These are phyloP conservation scores for Blennius ocellaris DNA, from an alignment of 2,113 vertebrate species.

Conservation along the genomic window DNA sequence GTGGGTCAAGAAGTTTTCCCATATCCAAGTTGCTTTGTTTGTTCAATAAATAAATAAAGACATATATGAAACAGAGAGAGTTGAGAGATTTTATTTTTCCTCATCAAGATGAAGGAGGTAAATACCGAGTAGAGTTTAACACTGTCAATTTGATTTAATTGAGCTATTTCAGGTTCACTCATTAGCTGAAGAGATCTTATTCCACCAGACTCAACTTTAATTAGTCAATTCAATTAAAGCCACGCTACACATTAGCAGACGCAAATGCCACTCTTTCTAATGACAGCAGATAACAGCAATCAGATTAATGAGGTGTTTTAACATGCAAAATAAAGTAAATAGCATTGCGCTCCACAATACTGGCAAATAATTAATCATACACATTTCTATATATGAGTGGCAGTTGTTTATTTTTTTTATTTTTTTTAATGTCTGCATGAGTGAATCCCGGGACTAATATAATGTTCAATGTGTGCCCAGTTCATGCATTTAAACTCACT, in stretches of 20 bases:
- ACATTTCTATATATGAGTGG: too few relatives aligned
- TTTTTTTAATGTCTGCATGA: too few relatives aligned
- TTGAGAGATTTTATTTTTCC: slow-evolving; percentile 20
- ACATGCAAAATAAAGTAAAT: too few relatives aligned
- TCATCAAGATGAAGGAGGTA: slow-evolving; percentile 47
- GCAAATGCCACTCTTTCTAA: slow-evolving; percentile 66
- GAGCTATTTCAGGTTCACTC: slow-evolving; percentile 73
- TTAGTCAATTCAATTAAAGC: slow-evolving; percentile 82
- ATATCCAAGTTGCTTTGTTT: too few relatives aligned
- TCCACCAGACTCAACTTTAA: slow-evolving; percentile 73
- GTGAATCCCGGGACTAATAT: too few relatives aligned
- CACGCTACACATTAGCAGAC: slow-evolving; percentile 69
- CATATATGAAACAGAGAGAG: slow-evolving; percentile 3
- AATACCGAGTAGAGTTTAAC: slow-evolving; percentile 54
- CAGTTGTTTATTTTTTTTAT: too few relatives aligned
- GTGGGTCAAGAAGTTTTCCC: too few relatives aligned
- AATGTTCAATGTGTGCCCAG: not conserved
- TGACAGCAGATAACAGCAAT: slow-evolving; percentile 67
- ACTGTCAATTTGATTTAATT: slow-evolving; percentile 70
- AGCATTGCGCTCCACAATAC: too few relatives aligned
- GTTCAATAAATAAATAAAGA: too few relatives aligned
- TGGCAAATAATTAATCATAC: too few relatives aligned
- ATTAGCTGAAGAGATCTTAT: slow-evolving; percentile 80
- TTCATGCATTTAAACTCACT: not conserved
- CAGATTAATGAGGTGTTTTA: slow-evolving; percentile 65